These are phyloP conservation scores for Sigmodon hispidus DNA, from an alignment of 2,113 vertebrate species.

Conservation along the genomic window DNA sequence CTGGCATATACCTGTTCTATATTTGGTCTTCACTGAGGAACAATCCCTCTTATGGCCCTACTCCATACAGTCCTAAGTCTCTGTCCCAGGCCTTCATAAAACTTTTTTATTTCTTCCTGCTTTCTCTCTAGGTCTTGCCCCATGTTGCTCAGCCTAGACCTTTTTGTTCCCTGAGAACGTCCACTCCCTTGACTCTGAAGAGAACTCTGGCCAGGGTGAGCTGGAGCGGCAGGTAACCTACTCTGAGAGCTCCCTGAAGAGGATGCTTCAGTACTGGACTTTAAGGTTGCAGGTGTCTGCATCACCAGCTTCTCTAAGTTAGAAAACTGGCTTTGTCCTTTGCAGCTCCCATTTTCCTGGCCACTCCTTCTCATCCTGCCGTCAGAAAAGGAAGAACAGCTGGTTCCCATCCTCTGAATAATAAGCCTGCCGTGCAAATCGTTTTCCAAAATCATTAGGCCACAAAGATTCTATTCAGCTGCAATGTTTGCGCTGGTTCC, in stretches of 20 bases:
- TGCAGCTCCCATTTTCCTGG: slow-evolving; percentile 3
- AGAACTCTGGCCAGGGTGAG: slow-evolving; percentile 13
- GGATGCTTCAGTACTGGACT: neutral
- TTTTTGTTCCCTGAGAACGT: neutral
- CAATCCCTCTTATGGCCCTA: neutral
- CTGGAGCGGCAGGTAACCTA: neutral
- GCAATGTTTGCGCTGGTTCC: slow-evolving; percentile 63
- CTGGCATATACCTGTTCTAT: neutral
- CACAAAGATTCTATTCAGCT: slow-evolving; percentile 80
- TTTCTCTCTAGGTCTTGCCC: neutral
- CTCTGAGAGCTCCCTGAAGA: slow-evolving; percentile 19
- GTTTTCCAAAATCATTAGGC: slow-evolving; percentile 77
- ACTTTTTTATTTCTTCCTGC: slow-evolving; percentile 9
- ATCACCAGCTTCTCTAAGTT: neutral
- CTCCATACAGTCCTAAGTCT: neutral
- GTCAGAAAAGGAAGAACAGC: slow-evolving; percentile 70
- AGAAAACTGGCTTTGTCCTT: slow-evolving; percentile 48
- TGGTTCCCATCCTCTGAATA: slow-evolving; percentile 76
- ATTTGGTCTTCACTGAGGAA: neutral
- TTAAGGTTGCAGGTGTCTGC: neutral
- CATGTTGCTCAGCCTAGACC: neutral
- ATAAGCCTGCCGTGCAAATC: slow-evolving; percentile 74
- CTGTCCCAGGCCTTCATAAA: neutral
- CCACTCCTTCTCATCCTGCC: slow-evolving; percentile 60
- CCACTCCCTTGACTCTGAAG: neutral